These are phyloP conservation scores for Amphiprion percula DNA, from an alignment of 2,113 vertebrate species.

Conservation along the genomic window DNA sequence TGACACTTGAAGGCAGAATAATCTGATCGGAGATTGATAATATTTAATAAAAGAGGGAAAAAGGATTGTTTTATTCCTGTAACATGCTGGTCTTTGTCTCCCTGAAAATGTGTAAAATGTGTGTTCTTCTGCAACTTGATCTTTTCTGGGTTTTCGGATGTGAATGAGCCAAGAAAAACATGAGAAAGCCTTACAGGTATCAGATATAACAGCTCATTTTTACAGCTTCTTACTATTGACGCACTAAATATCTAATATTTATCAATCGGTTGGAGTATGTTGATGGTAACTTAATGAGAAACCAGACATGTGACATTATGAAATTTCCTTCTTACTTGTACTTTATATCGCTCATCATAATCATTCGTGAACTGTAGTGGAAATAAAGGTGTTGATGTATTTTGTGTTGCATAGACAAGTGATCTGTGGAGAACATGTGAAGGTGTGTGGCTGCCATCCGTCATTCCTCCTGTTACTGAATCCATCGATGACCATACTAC, in stretches of 20 bases:
- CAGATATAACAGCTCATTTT: too few relatives aligned
- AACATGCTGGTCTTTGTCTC: too few relatives aligned
- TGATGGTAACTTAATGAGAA: not conserved
- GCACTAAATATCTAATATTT: too few relatives aligned
- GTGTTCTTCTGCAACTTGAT: not conserved
- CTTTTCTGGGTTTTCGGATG: not conserved
- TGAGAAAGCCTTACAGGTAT: too few relatives aligned
- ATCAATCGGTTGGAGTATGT: too few relatives aligned
- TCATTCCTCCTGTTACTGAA: slow-evolving; percentile 52
- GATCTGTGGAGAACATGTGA: slow-evolving; percentile 19
- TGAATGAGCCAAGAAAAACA: not conserved
- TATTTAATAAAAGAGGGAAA: too few relatives aligned
- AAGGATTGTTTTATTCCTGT: too few relatives aligned
- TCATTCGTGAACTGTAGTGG: slow-evolving; percentile 39
- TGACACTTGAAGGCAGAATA: not conserved
- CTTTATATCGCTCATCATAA: slow-evolving; percentile 44
- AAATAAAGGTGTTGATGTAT: slow-evolving; percentile 29
- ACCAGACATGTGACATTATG: not conserved
- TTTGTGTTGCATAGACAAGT: slow-evolving; percentile 15
- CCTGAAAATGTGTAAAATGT: too few relatives aligned
- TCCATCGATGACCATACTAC: slow-evolving; percentile 71
- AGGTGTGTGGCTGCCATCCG: slow-evolving; percentile 31
- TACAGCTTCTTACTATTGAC: too few relatives aligned
- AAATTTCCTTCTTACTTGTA: slow-evolving; percentile 29
- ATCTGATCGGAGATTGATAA: too few relatives aligned